Evolutionary conservation across 2,888 invertebrate genomes (phyloP).

Genomic region (Agrilus cyanescens): DNA sequence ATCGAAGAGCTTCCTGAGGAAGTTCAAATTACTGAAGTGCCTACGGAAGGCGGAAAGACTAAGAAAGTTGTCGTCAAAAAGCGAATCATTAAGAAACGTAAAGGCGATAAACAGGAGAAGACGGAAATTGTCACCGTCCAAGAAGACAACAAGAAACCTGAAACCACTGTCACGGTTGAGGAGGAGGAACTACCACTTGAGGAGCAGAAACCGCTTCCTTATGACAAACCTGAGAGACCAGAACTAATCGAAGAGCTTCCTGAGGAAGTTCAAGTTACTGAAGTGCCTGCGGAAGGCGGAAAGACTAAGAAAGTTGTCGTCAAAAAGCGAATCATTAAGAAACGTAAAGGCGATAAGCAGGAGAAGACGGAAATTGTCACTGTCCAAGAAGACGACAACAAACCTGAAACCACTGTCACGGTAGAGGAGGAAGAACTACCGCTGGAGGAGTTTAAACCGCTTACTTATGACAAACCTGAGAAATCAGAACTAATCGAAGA

Average conservation of each 20-base stretch:
- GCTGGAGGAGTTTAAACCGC: no score
- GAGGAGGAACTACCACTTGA: slow-evolving; percentile 20
- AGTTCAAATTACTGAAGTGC: slow-evolving; percentile 19
- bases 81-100: slow-evolving; percentile 23
- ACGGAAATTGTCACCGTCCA: slow-evolving; percentile 33
- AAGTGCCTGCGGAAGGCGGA: slow-evolving; percentile 23
- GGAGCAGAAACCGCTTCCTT: slow-evolving; percentile 20
- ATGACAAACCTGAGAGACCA: slow-evolving; percentile 21
- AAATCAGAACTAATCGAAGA: slow-evolving; percentile 3
- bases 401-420: no score
- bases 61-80: slow-evolving; percentile 17
- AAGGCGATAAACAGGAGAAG: slow-evolving; percentile 24
- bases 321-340: slow-evolving; percentile 19
- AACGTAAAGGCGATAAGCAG: slow-evolving; percentile 21
- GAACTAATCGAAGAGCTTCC: slow-evolving; percentile 18
- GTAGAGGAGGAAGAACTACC: no score
- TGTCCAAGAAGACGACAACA: no score
- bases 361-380: slow-evolving; percentile 20
- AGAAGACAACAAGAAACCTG: slow-evolving; percentile 24
- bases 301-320: slow-evolving; percentile 17
- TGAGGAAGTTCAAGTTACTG: slow-evolving; percentile 13
- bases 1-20: slow-evolving; percentile 22
- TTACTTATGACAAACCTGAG: no score
- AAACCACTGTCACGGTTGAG: slow-evolving; percentile 22
- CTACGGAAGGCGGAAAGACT: slow-evolving; percentile 22